phyloP scores from a whole-genome alignment of 2,113 vertebrate genomes.

The Anolis sagrei region DNA sequence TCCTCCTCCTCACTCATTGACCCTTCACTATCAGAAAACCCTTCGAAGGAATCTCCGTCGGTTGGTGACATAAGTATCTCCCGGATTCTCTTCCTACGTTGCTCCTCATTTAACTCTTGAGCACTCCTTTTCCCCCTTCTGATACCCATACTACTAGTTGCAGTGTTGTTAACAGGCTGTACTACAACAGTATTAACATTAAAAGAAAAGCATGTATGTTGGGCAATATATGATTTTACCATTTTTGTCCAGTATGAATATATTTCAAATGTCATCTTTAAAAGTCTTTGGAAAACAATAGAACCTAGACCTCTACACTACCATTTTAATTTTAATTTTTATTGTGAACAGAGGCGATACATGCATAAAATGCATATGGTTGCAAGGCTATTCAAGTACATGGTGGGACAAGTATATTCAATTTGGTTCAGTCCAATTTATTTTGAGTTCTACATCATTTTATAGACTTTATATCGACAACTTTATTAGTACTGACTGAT shows the following conservation, averaged over 20 bases:
- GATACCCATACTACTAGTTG: too few species aligned
- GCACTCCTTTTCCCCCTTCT: too few species aligned
- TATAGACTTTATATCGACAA: background rate
- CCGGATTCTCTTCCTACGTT: too few species aligned
- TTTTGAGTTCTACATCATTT: background rate
- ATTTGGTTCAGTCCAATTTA: background rate
- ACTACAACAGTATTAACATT: background rate
- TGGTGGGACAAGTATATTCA: background rate
- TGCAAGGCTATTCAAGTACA: background rate
- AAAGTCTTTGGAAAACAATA: background rate
- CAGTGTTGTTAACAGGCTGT: too few species aligned
- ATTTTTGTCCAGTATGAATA: background rate
- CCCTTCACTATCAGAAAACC: too few species aligned
- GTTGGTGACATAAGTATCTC: too few species aligned
- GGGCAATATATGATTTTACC: too few species aligned
- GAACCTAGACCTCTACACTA: background rate
- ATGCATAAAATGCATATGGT: background rate
- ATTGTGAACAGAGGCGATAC: background rate
- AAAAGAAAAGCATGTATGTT: background rate
- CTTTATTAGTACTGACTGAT: constrained; percentile 24
- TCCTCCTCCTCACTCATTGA: too few species aligned
- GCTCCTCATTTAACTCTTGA: too few species aligned
- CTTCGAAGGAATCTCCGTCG: too few species aligned
- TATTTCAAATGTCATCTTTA: background rate
- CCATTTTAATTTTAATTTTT: background rate